phyloP scores from a whole-genome alignment of 1,140 invertebrate genomes.

The Theocolax elegans region DNA sequence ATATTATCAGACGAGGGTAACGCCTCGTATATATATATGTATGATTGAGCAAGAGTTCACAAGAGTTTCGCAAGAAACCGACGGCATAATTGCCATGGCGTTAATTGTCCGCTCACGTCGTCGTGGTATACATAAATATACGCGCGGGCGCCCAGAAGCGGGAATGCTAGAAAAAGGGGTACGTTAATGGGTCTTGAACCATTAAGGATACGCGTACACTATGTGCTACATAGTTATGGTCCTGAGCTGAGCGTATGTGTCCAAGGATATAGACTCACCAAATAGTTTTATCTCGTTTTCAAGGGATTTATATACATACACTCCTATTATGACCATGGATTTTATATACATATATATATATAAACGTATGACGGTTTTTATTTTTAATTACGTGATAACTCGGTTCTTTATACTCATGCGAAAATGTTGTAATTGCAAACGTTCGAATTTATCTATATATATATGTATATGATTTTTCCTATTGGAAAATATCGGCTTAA shows the following conservation, averaged over 20 bases:
- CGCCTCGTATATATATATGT: neutral
- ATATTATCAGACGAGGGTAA: too few relatives aligned
- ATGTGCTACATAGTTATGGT: neutral
- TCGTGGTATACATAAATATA: constrained; percentile 31
- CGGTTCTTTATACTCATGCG: neutral
- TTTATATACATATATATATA: neutral
- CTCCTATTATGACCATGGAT: neutral
- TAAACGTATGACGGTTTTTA: neutral
- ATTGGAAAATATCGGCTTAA: neutral
- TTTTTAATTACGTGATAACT: neutral
- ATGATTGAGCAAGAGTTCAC: constrained; percentile 6
- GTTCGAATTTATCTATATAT: too few relatives aligned
- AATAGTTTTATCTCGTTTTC: too few relatives aligned
- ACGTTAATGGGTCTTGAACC: constrained; percentile 1
- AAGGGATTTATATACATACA: too few relatives aligned
- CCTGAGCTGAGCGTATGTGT: too few relatives aligned
- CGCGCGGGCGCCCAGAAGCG: neutral
- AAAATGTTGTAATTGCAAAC: too few relatives aligned
- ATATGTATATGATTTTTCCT: too few relatives aligned
- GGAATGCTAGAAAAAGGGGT: constrained; percentile 9
- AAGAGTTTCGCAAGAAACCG: constrained; percentile 1
- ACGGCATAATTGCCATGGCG: constrained; percentile 41
- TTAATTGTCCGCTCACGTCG: constrained; percentile 44
- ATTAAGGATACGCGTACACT: constrained; percentile 5
- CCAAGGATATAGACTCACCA: too few relatives aligned